These are phyloP conservation scores for Columbina picui DNA, from an alignment of 2,113 vertebrate species.

Conservation along the genomic window DNA sequence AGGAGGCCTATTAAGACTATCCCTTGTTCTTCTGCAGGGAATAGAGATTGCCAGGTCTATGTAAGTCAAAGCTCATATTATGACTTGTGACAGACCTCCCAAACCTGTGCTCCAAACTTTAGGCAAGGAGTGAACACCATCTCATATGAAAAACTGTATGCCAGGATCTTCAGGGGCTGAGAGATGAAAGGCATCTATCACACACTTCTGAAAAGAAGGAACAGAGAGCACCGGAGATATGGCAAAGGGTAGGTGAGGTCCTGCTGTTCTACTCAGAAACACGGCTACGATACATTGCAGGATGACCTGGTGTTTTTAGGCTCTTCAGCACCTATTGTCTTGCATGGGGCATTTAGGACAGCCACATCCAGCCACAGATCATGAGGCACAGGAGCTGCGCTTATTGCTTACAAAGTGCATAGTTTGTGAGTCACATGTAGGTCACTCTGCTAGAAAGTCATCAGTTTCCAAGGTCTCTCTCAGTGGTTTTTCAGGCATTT, in stretches of 20 bases:
- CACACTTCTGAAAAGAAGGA: not conserved
- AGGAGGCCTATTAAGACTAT: not conserved
- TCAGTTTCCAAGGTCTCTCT: not conserved
- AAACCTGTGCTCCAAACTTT: not conserved
- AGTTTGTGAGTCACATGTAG: not conserved
- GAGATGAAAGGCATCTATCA: not conserved
- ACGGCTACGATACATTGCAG: not conserved
- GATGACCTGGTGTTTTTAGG: not conserved
- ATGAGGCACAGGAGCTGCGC: not conserved
- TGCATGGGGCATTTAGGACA: not conserved
- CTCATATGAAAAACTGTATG: not conserved
- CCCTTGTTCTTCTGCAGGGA: not conserved
- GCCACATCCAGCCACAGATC: not conserved
- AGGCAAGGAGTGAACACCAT: not conserved
- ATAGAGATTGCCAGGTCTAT: not conserved
- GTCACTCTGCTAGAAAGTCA: not conserved
- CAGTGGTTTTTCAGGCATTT: accelerated
- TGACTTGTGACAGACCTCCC: not conserved
- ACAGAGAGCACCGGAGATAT: not conserved
- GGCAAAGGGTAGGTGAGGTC: not conserved
- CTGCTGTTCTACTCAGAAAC: not conserved
- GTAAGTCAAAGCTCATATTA: not conserved
- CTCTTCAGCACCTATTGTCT: not conserved
- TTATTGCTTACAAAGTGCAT: not conserved
- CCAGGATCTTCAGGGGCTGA: not conserved